Base-by-base conservation (phyloP, 1,140 invertebrate species). In the Aphelinus atriplicis region DNA sequence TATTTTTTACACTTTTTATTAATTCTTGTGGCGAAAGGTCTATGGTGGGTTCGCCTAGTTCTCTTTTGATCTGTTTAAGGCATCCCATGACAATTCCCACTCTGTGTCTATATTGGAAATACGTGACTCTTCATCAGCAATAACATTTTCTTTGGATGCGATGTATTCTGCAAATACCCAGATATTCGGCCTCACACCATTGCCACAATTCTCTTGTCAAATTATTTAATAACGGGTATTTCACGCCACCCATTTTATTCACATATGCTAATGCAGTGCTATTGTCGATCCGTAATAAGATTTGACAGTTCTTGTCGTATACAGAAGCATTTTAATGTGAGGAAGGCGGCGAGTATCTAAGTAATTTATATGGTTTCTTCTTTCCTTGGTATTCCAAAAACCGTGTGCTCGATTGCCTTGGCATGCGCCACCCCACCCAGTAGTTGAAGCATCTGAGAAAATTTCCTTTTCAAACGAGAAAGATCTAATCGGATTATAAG, bases 1-100 rank as follows among this genome's bases (percentile, higher is more conserved):
- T 79, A 84, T 58, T 62, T 55, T 57, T 76, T n/a, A 68, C 79
- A 80, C 78, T 84, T 84, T 7, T 26, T 73, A 75, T 84, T 84
- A 51, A 58, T 46, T 71, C 71, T 77, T 1, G 76, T 78, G 2
- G 83, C 81, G 71, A 83, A 83, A 81, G 26, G 77, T 83, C 82
- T 46, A 85, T 78, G 4, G 80, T 47, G 5, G 80, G 78, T 10
- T 45, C 7, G n/a, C 82, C 79, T 66, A 83, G 79, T 47, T 53
- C 50, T 3, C 69, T n/a, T 2, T 63, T 26, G 9, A 85, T 82
- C 7, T 63, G 9, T 73, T 45, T 72, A 78, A 81, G 62, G 46
- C 70, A 7, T n/a, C 43, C 50, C 63, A 2, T 7, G 62, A 64
- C 5, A 80, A 45, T 70, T 77, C 75, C 73, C 77, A 78, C 61